A percentile compares a stretch with the other conserved stretches of the same genome.
phyloP scores from a whole-genome alignment of 2,888 invertebrate species.

The Copidosoma aretas region DNA sequence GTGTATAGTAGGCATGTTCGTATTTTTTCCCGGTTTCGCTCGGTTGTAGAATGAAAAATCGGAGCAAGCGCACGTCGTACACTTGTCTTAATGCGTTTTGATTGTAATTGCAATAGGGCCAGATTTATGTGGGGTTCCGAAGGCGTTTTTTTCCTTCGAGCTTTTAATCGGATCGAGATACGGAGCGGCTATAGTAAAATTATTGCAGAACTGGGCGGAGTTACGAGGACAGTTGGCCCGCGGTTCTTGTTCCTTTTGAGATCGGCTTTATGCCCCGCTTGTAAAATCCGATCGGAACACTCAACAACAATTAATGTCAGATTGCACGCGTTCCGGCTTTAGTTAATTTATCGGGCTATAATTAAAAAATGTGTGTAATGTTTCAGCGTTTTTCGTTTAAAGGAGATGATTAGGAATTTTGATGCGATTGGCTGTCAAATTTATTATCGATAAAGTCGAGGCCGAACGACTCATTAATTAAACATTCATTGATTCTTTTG shows the following conservation, averaged over 20 bases:
- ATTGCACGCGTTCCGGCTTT: not conserved
- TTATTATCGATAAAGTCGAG: not conserved
- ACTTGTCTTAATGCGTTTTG: not conserved
- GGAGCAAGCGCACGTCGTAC: not conserved
- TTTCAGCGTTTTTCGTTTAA: constrained; percentile 3
- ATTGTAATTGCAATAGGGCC: constrained; percentile 19
- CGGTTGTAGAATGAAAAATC: constrained; percentile 11
- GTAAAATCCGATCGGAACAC: constrained; percentile 19
- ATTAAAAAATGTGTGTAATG: constrained; percentile 13
- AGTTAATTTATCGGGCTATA: constrained; percentile 7
- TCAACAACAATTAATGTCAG: constrained; percentile 19
- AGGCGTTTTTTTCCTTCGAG: constrained; percentile 10
- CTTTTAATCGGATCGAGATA: constrained; percentile 17
- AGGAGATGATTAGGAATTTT: constrained; percentile 18
- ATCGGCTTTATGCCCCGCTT: constrained; percentile 1
- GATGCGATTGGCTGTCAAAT: constrained; percentile 6
- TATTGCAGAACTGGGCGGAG: constrained; percentile 1
- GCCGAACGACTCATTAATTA: constrained; percentile 8
- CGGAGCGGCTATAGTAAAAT: constrained; percentile 15
- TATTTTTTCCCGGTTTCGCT: not conserved
- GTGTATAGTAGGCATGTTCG: not conserved
- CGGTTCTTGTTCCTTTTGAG: not conserved
- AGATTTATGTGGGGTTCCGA: constrained; percentile 10
- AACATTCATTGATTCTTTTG: constrained; percentile 4
- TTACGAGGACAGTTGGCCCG: not conserved